Evolutionary conservation across 2,888 invertebrate genomes (phyloP).

Genomic region (Cephus spinipes): DNA sequence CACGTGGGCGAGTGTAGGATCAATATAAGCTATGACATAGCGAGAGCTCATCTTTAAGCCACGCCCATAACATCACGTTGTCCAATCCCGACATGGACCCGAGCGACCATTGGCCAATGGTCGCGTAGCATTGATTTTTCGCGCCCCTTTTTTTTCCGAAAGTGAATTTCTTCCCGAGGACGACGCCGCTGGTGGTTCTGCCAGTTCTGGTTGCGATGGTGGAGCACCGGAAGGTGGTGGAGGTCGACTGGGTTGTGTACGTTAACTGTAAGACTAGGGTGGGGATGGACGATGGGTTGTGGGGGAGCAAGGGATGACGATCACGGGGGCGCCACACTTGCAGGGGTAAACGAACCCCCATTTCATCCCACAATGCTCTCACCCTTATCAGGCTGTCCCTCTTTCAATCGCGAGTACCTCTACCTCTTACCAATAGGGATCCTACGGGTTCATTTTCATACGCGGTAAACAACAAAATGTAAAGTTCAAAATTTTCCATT

Average conservation of each 20-base stretch:
- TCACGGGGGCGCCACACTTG: constrained; percentile 18
- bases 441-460: constrained; percentile 3
- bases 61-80: constrained; percentile 46
- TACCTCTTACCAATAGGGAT: background rate
- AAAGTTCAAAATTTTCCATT: background rate
- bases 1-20: constrained; percentile 49
- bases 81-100: constrained; percentile 48
- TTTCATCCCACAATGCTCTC: constrained; percentile 36
- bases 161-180: constrained; percentile 58
- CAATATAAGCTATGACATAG: constrained; percentile 66
- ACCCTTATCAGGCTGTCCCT: constrained; percentile 53
- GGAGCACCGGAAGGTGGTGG: background rate
- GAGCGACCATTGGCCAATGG: constrained; percentile 49
- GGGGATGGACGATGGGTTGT: constrained; percentile 29
- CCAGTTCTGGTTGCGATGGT: background rate
- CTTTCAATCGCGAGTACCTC: constrained; percentile 46
- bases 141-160: constrained; percentile 46
- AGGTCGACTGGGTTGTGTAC: constrained; percentile 17
- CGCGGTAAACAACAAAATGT: background rate
- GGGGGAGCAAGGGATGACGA: constrained; percentile 16
- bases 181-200: background rate
- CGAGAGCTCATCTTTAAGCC: constrained; percentile 66
- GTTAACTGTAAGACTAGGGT: background rate
- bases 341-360: constrained; percentile 54
- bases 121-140: constrained; percentile 59